A percentile compares a stretch with the other conserved stretches of the same genome.
Conservation (phyloP, 2,888 invertebrate genomes). For the Caradrina clavipalpis region DNA sequence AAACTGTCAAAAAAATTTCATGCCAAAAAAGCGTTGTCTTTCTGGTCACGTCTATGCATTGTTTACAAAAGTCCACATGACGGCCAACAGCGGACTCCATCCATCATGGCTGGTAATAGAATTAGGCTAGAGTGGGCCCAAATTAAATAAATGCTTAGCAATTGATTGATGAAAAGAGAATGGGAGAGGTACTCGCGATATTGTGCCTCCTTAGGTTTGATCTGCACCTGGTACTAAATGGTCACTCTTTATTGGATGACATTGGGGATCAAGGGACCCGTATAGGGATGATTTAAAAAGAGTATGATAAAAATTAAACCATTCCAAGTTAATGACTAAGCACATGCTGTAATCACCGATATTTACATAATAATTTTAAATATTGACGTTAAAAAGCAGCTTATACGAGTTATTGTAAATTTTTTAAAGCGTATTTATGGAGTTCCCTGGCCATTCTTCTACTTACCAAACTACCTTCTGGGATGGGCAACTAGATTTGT, state of each 20-base stretch:
- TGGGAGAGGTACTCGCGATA: slow-evolving; percentile 1
- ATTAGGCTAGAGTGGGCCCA: slow-evolving; percentile 72
- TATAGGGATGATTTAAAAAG: background rate
- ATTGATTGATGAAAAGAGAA: slow-evolving; percentile 73
- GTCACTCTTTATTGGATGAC: background rate
- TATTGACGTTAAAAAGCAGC: too few species aligned
- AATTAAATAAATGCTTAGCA: slow-evolving; percentile 76
- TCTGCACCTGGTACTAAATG: slow-evolving; percentile 26
- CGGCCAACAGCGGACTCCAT: slow-evolving; percentile 60
- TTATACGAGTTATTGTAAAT: too few species aligned
- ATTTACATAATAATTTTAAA: background rate
- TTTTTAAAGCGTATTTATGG: too few species aligned
- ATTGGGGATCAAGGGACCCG: too few species aligned
- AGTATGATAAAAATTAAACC: background rate
- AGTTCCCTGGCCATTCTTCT: too few species aligned
- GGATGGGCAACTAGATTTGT: too few species aligned
- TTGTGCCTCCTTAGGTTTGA: slow-evolving; percentile 11
- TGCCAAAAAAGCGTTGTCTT: slow-evolving; percentile 33
- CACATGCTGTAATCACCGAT: background rate
- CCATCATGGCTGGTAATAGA: slow-evolving; percentile 72
- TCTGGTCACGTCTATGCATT: slow-evolving; percentile 49
- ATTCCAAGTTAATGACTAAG: background rate
- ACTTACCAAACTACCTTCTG: too few species aligned
- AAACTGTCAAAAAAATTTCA: slow-evolving; percentile 44
- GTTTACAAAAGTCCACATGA: slow-evolving; percentile 55